These are phyloP conservation scores for Dione vanillae DNA, from an alignment of 2,888 invertebrate genomes.

Conservation along the genomic window DNA sequence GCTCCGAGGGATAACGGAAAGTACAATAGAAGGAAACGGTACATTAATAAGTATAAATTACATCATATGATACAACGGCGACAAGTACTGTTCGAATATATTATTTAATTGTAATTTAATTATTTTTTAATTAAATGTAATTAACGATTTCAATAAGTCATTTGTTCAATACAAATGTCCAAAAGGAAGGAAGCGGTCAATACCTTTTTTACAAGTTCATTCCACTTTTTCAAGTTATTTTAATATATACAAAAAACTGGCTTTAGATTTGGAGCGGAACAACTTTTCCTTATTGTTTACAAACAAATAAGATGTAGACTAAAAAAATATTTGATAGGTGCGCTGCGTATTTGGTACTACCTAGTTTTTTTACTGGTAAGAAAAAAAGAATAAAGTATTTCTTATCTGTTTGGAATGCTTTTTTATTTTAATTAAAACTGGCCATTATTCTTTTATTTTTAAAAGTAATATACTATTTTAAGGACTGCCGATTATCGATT, in stretches of 20 bases:
- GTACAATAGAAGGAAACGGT: too few relatives aligned
- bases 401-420: not conserved
- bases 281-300: conserved; percentile 27
- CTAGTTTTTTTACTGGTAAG: conserved; percentile 18
- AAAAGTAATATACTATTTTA: not conserved
- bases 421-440: not conserved
- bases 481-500: too few relatives aligned
- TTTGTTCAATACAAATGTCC: conserved; percentile 8
- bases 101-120: conserved; percentile 1
- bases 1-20: too few relatives aligned
- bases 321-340: conserved; percentile 8
- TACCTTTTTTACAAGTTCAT: conserved; percentile 27
- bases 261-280: conserved; percentile 42
- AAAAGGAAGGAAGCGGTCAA: conserved; percentile 41
- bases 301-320: conserved; percentile 16
- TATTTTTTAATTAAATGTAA: not conserved
- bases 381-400: not conserved
- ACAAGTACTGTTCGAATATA: too few relatives aligned
- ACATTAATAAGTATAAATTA: too few relatives aligned
- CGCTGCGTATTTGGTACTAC: conserved; percentile 14
- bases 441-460: not conserved
- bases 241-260: conserved; percentile 35
- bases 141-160: not conserved
- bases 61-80: too few relatives aligned
- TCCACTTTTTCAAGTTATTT: conserved; percentile 34